Evolutionary conservation across 2,888 invertebrate genomes (phyloP).

Genomic region (Pachymerium ferrugineum): DNA sequence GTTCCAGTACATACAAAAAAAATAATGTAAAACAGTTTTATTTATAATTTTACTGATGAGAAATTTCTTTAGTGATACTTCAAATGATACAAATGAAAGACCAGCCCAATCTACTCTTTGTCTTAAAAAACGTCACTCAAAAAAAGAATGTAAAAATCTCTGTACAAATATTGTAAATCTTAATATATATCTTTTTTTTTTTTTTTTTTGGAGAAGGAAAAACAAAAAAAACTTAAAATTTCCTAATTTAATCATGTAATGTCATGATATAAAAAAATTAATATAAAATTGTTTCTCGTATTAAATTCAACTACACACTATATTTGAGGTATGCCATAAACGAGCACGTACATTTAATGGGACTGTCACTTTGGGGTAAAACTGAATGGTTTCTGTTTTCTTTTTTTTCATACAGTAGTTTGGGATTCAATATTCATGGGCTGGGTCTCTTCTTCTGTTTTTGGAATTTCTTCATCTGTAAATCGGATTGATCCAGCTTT

Average conservation of each 20-base stretch:
- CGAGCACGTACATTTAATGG: background rate
- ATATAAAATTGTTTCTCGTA: background rate
- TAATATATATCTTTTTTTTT: no score
- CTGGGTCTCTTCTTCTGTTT: slow-evolving; percentile 34
- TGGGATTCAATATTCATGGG: slow-evolving; percentile 36
- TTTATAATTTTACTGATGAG: no score
- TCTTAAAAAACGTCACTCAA: background rate
- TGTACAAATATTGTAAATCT: background rate
- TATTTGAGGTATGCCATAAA: background rate
- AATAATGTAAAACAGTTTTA: no score
- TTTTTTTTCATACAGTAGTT: slow-evolving; percentile 5
- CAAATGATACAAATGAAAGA: background rate
- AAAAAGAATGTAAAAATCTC: slow-evolving; percentile 3
- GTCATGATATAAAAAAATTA: slow-evolving; percentile 3
- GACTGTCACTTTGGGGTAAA: no score
- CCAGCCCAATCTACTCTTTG: background rate
- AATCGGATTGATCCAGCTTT: slow-evolving; percentile 75
- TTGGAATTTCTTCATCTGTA: slow-evolving; percentile 54
- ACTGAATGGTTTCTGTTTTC: background rate
- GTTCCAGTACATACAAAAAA: no score
- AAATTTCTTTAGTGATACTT: background rate
- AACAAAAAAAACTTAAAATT: no score
- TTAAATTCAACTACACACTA: background rate
- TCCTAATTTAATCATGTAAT: background rate
- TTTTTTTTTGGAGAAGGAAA: background rate